Conservation (phyloP, 1,140 invertebrate genomes). For the Notospermus geniculatus region DNA sequence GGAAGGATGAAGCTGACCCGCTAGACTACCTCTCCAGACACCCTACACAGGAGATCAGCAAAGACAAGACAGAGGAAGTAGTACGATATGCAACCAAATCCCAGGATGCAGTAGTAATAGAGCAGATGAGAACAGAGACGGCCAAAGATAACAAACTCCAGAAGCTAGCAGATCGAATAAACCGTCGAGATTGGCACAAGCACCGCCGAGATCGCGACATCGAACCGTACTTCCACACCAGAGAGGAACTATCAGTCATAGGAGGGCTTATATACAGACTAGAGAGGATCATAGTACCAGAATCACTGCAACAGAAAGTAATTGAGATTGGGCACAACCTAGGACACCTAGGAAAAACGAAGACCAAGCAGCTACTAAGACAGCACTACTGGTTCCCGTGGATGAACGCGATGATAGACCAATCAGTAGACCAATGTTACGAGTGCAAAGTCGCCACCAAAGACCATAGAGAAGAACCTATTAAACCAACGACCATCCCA, state of each 20-base stretch:
- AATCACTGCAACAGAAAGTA: too few species aligned
- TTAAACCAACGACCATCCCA: slow-evolving; percentile 18
- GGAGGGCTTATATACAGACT: slow-evolving; percentile 20
- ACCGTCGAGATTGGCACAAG: slow-evolving; percentile 10
- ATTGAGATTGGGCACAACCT: too few species aligned
- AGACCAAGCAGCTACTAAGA: slow-evolving; percentile 28
- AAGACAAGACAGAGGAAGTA: slow-evolving; percentile 11
- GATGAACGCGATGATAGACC: slow-evolving; percentile 24
- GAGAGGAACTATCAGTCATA: slow-evolving; percentile 17
- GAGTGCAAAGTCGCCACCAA: slow-evolving; percentile 21
- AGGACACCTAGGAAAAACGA: slow-evolving; percentile 26
- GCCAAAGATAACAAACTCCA: neutral
- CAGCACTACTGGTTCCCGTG: slow-evolving; percentile 25
- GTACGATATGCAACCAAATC: too few species aligned
- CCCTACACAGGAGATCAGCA: neutral
- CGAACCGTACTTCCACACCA: slow-evolving; percentile 14
- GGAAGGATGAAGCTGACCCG: slow-evolving; percentile 25
- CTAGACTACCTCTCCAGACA: slow-evolving; percentile 29
- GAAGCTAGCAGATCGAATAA: slow-evolving; percentile 7
- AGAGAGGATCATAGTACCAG: too few species aligned
- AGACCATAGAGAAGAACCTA: too few species aligned
- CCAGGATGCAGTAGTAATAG: too few species aligned
- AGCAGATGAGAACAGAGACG: too few species aligned
- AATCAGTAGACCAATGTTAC: slow-evolving; percentile 19
- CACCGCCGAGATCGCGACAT: slow-evolving; percentile 8